Evolutionary conservation across 2,113 vertebrate species (phyloP).

Genomic region (Elephas maximus): DNA sequence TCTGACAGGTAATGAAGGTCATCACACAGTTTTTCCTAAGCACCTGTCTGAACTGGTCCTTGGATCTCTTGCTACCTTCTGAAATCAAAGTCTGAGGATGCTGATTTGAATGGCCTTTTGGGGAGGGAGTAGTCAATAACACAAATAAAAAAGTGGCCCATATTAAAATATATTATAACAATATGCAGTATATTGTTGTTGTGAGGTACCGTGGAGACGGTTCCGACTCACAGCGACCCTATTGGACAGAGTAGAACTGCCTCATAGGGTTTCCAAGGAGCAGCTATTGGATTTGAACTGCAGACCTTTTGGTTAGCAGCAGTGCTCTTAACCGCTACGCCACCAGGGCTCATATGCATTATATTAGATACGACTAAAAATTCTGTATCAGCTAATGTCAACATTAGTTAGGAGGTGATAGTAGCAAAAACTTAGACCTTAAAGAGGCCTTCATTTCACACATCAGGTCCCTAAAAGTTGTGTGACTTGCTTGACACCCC

Average conservation of each 20-base stretch:
- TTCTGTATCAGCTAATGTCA: background rate
- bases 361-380: slow-evolving; percentile 1
- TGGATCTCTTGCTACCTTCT: background rate
- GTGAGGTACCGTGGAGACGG: too few species aligned
- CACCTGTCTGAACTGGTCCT: background rate
- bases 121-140: too few species aligned
- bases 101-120: slow-evolving; percentile 8
- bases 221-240: too few species aligned
- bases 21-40: background rate
- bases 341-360: background rate
- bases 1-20: background rate
- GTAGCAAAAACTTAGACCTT: slow-evolving; percentile 3
- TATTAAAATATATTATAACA: background rate
- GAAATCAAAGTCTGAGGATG: slow-evolving; percentile 12
- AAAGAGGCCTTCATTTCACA: background rate
- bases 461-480: background rate
- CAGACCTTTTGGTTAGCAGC: too few species aligned
- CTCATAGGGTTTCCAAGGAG: too few species aligned
- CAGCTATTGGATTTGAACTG: too few species aligned
- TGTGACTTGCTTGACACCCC: background rate
- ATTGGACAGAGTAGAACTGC: too few species aligned
- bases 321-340: too few species aligned
- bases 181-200: background rate
- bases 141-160: background rate
- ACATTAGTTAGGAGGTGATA: background rate